Evolutionary conservation across 1,140 invertebrate species (phyloP).

Genomic region (Saxidomus purpurata): DNA sequence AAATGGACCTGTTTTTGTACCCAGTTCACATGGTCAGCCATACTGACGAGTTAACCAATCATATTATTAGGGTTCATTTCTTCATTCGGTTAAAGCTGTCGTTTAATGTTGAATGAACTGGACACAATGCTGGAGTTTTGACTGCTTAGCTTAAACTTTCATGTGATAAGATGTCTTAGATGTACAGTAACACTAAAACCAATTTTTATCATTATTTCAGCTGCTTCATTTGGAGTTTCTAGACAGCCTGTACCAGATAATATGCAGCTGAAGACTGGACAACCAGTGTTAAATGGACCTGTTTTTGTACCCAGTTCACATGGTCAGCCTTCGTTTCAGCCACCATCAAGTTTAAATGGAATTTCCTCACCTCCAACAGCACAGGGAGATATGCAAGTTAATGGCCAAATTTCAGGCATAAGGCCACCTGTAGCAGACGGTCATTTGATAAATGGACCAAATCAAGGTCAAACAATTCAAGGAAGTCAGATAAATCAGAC

Average conservation of each 20-base stretch:
- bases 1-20: conserved; percentile 29
- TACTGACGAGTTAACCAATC: too few relatives aligned
- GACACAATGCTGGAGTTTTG: too few relatives aligned
- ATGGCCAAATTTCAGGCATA: background rate
- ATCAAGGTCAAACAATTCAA: background rate
- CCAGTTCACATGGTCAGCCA: background rate
- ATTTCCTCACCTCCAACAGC: background rate
- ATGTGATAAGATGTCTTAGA: too few relatives aligned
- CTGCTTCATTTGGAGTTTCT: background rate
- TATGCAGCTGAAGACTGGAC: conserved; percentile 14
- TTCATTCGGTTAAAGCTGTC: too few relatives aligned
- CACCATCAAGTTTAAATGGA: conserved; percentile 45
- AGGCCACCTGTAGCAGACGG: background rate
- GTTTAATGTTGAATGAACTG: too few relatives aligned
- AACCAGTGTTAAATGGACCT: conserved; percentile 25
- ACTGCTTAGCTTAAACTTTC: too few relatives aligned
- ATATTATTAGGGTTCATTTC: too few relatives aligned
- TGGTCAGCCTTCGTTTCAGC: background rate
- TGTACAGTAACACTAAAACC: too few relatives aligned
- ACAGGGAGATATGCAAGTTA: conserved; percentile 5
- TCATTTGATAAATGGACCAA: conserved; percentile 17
- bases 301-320: background rate
- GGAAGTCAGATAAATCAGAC: conserved; percentile 8
- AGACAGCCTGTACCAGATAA: background rate
- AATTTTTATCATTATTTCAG: conserved; percentile 11